Evolutionary conservation across 2,797 vertebrate species (phyloP), one percentile per base, ranked within the genome.

Genomic region (Rachycentron canadum): DNA sequence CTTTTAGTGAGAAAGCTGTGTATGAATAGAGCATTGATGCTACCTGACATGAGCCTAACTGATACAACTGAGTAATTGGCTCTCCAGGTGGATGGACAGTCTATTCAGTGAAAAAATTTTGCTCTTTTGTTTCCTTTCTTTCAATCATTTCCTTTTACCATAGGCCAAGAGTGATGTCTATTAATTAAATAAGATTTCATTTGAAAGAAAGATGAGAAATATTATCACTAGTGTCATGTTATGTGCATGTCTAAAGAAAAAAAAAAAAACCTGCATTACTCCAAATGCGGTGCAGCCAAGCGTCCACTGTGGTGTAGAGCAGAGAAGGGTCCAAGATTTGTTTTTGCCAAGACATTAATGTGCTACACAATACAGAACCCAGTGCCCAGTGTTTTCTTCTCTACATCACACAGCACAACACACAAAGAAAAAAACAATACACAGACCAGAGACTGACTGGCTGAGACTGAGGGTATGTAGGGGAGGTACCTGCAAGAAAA

Each of bases 291-390:
- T 25, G 50, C 32, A 68, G 53, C 62, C 56, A 68, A 79, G 52
- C 70, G n/a, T 68, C 59, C 58, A 25, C 43, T 72, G 52, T 63
- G 32, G 19, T 38, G 23, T 26, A 55, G 45, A 70, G 40, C 47
- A 19, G 38, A 36, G 62, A 57, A 57, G 32, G 60, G 66, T 82
- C 73, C 76, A 81, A 69, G 23, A 43, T 45, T 65, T 68, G 52
- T 76, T 84, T 84, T 66, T 79, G 75, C 78, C 55, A 72, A 57
- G 63, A 81, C 38, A 71, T 34, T 47, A 59, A 78, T 79, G 41
- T 62, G 25, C 64, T 55, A 8, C 50, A 65, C 47, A 77, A 73
- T 47, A 64, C 55, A 77, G 16, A 47, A 45, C 21, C 28, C 12
- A 50, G 11, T 74, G 71, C 55, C 72, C 69, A 57, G 65, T 64